These are phyloP conservation scores for Drosophila glabriapex DNA, from an alignment of 2,888 invertebrate genomes.

Conservation along the genomic window DNA sequence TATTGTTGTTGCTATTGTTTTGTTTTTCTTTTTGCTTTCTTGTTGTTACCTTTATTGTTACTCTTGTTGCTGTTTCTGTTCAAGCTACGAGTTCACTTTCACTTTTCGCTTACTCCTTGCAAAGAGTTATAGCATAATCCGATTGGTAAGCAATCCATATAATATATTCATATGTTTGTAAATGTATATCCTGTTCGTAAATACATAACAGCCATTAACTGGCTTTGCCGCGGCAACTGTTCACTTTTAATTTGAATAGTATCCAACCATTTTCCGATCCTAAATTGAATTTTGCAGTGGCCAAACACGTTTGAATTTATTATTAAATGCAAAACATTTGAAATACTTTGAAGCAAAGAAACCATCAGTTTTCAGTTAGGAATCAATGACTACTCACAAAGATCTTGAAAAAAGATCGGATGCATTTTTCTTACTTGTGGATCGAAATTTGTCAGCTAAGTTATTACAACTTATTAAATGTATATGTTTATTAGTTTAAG, in stretches of 20 bases:
- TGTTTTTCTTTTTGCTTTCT: background rate
- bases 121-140: constrained; percentile 11
- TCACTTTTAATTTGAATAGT: background rate
- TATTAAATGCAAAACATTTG: background rate
- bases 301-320: background rate
- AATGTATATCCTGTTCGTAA: constrained; percentile 2
- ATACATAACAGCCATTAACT: background rate
- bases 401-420: rapidly evolving
- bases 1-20: constrained; percentile 3
- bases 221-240: background rate
- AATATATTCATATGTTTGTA: background rate
- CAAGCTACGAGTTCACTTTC: constrained; percentile 45
- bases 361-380: background rate
- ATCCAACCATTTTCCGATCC: background rate
- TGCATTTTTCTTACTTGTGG: background rate
- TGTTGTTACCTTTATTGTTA: constrained; percentile 1
- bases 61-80: constrained; percentile 10
- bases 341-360: background rate
- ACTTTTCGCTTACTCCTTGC: constrained; percentile 43
- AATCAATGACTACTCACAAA: background rate
- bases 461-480: background rate
- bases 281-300: background rate
- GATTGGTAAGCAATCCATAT: constrained; percentile 5
- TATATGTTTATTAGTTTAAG: background rate
- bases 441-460: background rate